phyloP scores from a whole-genome alignment of 35 echinoderm and acorn worm species.

The Patiria miniata region DNA sequence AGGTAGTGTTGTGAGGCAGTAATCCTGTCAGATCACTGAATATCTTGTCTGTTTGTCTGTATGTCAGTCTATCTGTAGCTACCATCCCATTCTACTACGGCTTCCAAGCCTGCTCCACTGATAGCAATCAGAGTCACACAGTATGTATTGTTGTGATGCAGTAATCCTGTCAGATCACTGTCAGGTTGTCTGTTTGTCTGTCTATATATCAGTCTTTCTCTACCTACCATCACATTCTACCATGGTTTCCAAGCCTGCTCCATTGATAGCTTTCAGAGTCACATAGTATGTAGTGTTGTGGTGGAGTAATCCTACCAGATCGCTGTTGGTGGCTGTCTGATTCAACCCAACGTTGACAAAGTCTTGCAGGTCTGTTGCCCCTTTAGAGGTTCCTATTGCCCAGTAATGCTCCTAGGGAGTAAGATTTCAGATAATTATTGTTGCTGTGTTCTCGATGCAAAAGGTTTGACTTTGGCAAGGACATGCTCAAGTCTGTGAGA shows the following conservation, averaged over 20 bases:
- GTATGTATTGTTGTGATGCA: too few relatives aligned
- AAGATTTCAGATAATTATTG: background rate
- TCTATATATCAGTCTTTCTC: too few relatives aligned
- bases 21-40: background rate
- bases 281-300: constrained; percentile 48
- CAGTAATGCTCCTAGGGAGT: constrained; percentile 35
- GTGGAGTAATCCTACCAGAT: constrained; percentile 12
- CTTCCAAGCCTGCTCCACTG: too few relatives aligned
- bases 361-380: constrained; percentile 42
- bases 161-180: too few relatives aligned
- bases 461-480: background rate
- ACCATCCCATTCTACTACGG: background rate
- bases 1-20: too few relatives aligned
- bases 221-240: constrained; percentile 28
- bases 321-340: constrained; percentile 14
- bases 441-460: background rate
- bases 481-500: background rate
- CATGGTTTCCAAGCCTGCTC: constrained; percentile 37
- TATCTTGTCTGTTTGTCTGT: background rate
- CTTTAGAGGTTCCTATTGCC: constrained; percentile 47
- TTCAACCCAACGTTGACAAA: constrained; percentile 41
- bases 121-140: too few relatives aligned
- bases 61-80: too few relatives aligned
- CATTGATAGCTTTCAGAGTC: constrained; percentile 43
- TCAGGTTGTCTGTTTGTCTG: too few relatives aligned